Evolutionary conservation across 1,140 invertebrate genomes (phyloP).

Genomic region (Drosophila funebris): DNA sequence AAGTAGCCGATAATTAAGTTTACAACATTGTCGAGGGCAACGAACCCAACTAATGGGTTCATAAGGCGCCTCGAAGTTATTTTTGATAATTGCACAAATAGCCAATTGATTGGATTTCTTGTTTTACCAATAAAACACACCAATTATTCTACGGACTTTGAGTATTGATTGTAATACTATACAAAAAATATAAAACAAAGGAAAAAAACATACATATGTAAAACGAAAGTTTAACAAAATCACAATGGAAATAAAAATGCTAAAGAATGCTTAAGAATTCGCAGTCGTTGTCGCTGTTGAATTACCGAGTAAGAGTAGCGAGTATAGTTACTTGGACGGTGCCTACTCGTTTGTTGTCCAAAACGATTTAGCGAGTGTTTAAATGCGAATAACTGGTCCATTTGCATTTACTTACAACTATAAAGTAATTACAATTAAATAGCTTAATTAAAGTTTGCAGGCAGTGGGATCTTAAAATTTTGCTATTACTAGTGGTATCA

Average conservation of each 20-base stretch:
- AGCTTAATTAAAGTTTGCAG: neutral
- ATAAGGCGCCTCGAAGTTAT: slow-evolving; percentile 39
- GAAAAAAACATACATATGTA: slow-evolving; percentile 39
- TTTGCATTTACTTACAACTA: neutral
- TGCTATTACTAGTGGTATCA: slow-evolving; percentile 16
- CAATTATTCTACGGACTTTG: slow-evolving; percentile 73
- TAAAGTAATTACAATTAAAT: neutral
- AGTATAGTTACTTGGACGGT: slow-evolving; percentile 25
- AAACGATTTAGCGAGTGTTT: slow-evolving; percentile 3
- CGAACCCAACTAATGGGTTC: neutral
- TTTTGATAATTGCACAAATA: slow-evolving; percentile 76
- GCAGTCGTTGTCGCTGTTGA: neutral
- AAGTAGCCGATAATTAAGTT: slow-evolving; percentile 73
- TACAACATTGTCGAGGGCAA: slow-evolving; percentile 56
- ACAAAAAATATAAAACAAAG: slow-evolving; percentile 37
- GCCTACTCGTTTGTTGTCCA: slow-evolving; percentile 4
- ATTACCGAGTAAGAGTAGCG: slow-evolving; percentile 6
- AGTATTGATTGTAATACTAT: slow-evolving; percentile 65
- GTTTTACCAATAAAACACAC: slow-evolving; percentile 46
- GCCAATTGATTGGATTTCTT: slow-evolving; percentile 69
- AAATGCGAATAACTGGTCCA: neutral
- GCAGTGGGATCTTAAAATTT: slow-evolving; percentile 16
- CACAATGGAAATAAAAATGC: slow-evolving; percentile 56
- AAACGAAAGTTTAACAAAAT: slow-evolving; percentile 68
- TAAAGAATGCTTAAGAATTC: neutral